phyloP scores from a whole-genome alignment of 2,888 invertebrate species.

The Leptopilina drosophilae region DNA sequence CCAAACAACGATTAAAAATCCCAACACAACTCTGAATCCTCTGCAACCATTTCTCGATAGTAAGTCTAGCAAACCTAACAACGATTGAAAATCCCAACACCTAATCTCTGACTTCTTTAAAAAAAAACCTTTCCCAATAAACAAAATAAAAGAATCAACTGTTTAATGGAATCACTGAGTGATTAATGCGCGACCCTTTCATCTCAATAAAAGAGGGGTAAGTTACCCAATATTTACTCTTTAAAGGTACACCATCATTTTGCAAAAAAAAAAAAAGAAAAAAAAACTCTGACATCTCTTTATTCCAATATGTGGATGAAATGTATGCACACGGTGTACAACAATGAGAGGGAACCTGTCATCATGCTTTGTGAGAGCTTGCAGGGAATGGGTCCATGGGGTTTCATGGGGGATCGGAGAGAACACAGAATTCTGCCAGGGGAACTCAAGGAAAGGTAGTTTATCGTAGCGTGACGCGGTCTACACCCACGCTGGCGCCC shows the following conservation, averaged over 20 bases:
- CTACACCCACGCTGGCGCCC: slow-evolving; percentile 66
- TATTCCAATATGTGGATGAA: slow-evolving; percentile 7
- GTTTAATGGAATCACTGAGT: background rate
- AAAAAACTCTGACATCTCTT: slow-evolving; percentile 3
- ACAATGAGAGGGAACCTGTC: slow-evolving; percentile 70
- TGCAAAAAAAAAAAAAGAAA: background rate
- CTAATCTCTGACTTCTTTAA: no score
- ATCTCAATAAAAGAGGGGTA: slow-evolving; percentile 3
- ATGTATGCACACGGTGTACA: slow-evolving; percentile 48
- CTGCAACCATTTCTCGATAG: no score
- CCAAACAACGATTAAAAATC: no score
- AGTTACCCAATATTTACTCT: slow-evolving; percentile 31
- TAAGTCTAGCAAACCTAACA: no score
- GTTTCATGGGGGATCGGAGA: slow-evolving; percentile 53
- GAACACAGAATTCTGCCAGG: slow-evolving; percentile 27
- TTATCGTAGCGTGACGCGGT: slow-evolving; percentile 68
- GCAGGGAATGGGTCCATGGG: slow-evolving; percentile 61
- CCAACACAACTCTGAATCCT: no score
- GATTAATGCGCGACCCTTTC: slow-evolving; percentile 8
- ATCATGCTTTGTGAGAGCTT: slow-evolving; percentile 64
- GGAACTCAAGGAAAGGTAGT: slow-evolving; percentile 53
- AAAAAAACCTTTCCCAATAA: no score
- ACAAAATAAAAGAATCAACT: background rate
- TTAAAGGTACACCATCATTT: slow-evolving; percentile 23
- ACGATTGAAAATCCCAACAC: no score